Evolutionary conservation across 1,140 invertebrate genomes (phyloP).

Genomic region (Cyphomyrmex costatus): DNA sequence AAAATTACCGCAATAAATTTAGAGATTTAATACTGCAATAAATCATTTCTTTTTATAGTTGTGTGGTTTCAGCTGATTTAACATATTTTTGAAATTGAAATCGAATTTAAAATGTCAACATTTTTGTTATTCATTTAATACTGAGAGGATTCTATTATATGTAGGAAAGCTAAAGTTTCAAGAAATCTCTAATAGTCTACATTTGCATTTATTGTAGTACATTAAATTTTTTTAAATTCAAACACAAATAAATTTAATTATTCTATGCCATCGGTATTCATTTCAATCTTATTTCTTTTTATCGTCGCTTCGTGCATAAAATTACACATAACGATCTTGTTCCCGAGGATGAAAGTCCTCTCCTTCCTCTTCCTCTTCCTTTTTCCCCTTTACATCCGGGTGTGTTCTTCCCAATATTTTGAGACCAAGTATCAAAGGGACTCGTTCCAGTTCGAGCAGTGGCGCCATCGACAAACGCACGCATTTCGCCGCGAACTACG

Average conservation of each 20-base stretch:
- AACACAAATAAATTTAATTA: background rate
- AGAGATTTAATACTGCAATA: no score
- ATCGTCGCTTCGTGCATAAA: background rate
- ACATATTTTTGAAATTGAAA: background rate
- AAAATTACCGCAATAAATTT: background rate
- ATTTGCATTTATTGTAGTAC: no score
- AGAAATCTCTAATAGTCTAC: background rate
- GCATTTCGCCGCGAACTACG: slow-evolving; percentile 49
- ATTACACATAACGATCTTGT: background rate
- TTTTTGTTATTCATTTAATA: background rate
- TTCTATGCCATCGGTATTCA: background rate
- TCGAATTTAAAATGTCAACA: background rate
- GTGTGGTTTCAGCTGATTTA: background rate
- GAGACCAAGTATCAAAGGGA: background rate
- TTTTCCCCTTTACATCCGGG: background rate
- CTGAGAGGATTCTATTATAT: background rate
- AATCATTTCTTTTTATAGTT: background rate
- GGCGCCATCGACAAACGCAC: slow-evolving; percentile 53
- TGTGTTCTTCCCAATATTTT: background rate
- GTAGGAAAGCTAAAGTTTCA: background rate
- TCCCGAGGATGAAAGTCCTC: background rate
- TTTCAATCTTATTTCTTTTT: background rate
- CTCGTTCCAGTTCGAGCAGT: slow-evolving; percentile 21
- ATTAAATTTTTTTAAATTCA: background rate
- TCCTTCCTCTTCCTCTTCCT: background rate